Base-by-base conservation (phyloP, 2,888 invertebrate species). In the Caenorhabditis sulstoni region DNA sequence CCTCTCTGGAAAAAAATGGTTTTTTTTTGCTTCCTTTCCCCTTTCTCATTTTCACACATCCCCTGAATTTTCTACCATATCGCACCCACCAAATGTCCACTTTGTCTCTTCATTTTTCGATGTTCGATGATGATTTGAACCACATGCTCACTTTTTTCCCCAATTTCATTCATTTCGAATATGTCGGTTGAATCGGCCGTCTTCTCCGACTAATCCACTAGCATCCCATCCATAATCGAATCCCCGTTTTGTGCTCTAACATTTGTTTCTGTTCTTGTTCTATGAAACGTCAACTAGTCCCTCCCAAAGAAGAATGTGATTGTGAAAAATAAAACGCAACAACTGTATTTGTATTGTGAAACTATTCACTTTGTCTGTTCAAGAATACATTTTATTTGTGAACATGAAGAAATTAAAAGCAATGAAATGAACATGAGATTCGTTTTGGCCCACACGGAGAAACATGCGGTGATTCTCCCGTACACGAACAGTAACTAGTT, bases 401-500 rank as follows among this genome's bases (percentile, higher is more conserved):
- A 37, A 37, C 9, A 47, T 12, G 41, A 39, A 44, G 11, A 11
- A 47, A 61, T 44, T 37, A 57, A 71, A 71, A 49, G 71, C 61
- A 29, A 29, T 29, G 39, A 16, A 37, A 47, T 44, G 45, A 47
- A 53, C 47, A 55, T 62, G 71, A 71, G 71, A 71, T 62, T 55
- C 71, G n/a, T 18, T 64, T 18, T 61, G 37, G 35, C 47, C 22
- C 41, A 22, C 52, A 45, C 11, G 35, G 16, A 59, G 18, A 37
- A 67, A 35, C 61, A 47, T 37, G 45, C 50, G 52, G n/a, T n/a
- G 41, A 44, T 49, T 18, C 23, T 55, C 71, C 70, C 71, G 71
- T 71, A 71, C 23, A 16, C 39, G 52, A 55, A 23, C 3, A 47
- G 7, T 18, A 50, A 64, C 64, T 64, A 65, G 73, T 73, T 64